Evolutionary conservation across 2,888 invertebrate species (phyloP), one percentile per base, ranked within the genome.

Genomic region (Lathronympha strigana): DNA sequence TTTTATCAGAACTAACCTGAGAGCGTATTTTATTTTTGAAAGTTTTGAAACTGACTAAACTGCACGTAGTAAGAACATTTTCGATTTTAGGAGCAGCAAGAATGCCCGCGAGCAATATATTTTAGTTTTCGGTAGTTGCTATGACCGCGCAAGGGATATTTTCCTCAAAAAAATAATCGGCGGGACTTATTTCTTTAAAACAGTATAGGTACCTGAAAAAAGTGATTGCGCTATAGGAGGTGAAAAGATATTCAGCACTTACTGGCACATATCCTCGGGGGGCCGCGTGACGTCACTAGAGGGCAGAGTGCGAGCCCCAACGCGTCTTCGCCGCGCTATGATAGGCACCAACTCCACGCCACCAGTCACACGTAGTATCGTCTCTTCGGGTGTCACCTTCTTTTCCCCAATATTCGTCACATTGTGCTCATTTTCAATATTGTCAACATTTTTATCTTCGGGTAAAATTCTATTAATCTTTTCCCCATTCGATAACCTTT

Each of bases 341-440:
- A 97, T 86, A 1, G 96, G 95, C 62, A 96, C 96, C 76, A 97
- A 88, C 84, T 96, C 96, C 55, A 95, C 93, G 21, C 96, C 96
- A 19, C 95, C 95, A 1, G 94, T 94, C 68, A 93, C 77, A 67
- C 85, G 81, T 19, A 91, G 71, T 60, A 92, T 87, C 17, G 82
- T 75, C 11, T 81, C 79, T 68, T 92, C 92, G 17, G 92, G 90
- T 3, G 92, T 92, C 15, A 73, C 73, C 55, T 89, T 87, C 31
- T 61, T 60, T 67, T 85, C 86, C 83, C 82, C 21, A 63, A 33
- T 11, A 63, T 66, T 62, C 67, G 72, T 2, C 67, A 54, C 23
- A 57, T 62, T 31, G 25, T 72, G 66, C 6, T 43, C 72, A 63
- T 69, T 68, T 47, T 68, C 67, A 6, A 38, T 60, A 6, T 57